Conservation (phyloP, 1,140 invertebrate genomes). For the Mactra quadrangularis region DNA sequence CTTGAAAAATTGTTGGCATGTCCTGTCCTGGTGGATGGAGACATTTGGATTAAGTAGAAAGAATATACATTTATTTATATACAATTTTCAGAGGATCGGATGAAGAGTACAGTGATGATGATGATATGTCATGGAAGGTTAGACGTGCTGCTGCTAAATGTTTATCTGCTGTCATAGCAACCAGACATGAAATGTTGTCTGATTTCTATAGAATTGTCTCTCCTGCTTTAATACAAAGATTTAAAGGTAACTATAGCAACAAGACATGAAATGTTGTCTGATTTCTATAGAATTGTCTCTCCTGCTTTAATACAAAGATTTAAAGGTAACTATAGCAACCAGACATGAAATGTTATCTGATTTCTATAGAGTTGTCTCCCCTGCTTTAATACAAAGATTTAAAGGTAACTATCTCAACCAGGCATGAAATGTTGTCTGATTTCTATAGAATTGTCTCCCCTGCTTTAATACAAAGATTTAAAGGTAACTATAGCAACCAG, state of each 20-base stretch:
- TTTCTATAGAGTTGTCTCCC: conserved; percentile 93
- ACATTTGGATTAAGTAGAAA: no score
- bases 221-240: conserved; percentile 94
- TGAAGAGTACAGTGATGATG: conserved; percentile 95
- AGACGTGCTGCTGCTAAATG: conserved; percentile 98
- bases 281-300: conserved; percentile 93
- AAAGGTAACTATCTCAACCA: conserved; percentile 88
- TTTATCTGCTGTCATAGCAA: conserved; percentile 96
- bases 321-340: conserved; percentile 94
- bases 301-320: conserved; percentile 95
- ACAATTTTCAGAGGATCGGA: conserved; percentile 90
- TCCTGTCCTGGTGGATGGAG: no score
- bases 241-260: conserved; percentile 92
- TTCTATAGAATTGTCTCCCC: background rate
- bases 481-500: conserved; percentile 96
- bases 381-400: conserved; percentile 94
- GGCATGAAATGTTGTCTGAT: background rate
- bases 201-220: conserved; percentile 94
- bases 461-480: background rate
- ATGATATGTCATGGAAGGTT: conserved; percentile 99
- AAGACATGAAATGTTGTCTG: conserved; percentile 93
- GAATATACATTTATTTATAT: no score
- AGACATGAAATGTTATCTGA: conserved; percentile 95
- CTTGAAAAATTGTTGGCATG: no score
- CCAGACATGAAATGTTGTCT: conserved; percentile 93